Evolutionary conservation across 2,797 vertebrate genomes (phyloP).

Genomic region (Pygocentrus nattereri): DNA sequence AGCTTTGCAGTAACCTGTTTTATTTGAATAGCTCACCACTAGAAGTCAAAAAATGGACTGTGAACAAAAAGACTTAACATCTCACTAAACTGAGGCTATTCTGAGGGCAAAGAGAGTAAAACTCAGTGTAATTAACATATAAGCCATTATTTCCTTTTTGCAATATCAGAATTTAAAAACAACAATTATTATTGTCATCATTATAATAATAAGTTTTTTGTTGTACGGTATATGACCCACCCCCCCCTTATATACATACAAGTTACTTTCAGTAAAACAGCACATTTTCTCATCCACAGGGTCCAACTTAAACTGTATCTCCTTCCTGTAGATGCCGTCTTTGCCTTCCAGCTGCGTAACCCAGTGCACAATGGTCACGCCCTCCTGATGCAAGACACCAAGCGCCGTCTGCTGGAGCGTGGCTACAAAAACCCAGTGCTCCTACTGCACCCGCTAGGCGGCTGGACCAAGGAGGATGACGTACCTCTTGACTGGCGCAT

Average conservation of each 20-base stretch:
- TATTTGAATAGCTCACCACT: neutral
- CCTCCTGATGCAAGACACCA: conserved; percentile 96
- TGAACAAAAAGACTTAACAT: too few species aligned
- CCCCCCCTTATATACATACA: neutral
- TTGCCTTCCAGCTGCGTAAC: conserved; percentile 97
- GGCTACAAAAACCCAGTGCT: conserved; percentile 89
- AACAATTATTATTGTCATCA: too few species aligned
- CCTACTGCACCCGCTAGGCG: conserved; percentile 85
- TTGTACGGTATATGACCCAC: neutral
- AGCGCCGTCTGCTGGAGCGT: conserved; percentile 84
- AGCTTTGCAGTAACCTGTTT: too few species aligned
- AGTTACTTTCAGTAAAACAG: neutral
- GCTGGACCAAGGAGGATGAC: conserved; percentile 89
- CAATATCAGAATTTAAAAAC: neutral
- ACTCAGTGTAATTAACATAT: neutral
- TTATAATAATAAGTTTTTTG: neutral
- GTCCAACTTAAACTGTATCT: neutral
- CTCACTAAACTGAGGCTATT: neutral
- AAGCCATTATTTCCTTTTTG: neutral
- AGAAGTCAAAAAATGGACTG: neutral
- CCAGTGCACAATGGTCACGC: conserved; percentile 97
- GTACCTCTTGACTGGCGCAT: conserved; percentile 87
- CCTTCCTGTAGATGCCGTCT: conserved; percentile 84
- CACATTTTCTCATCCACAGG: neutral
- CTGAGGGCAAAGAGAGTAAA: neutral